Evolutionary conservation across 1,140 invertebrate species (phyloP).

Genomic region (Drosophila orena): DNA sequence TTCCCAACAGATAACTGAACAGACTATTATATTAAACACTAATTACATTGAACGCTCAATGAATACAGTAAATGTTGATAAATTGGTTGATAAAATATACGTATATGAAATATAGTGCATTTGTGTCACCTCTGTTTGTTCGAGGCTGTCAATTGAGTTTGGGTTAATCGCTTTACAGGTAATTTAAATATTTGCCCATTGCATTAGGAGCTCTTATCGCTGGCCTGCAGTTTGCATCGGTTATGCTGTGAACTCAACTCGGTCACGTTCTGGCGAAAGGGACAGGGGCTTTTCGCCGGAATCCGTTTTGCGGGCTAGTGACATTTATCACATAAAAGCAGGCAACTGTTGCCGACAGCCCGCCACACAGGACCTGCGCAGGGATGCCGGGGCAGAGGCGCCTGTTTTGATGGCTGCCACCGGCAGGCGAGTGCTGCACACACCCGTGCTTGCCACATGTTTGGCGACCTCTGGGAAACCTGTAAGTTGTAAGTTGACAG

Average conservation of each 20-base stretch:
- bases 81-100: too few species aligned
- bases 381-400: neutral
- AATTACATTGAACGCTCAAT: too few species aligned
- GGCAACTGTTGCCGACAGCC: constrained; percentile 74
- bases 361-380: constrained; percentile 4
- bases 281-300: neutral
- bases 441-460: constrained; percentile 3
- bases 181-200: constrained; percentile 29
- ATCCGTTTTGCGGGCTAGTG: constrained; percentile 20
- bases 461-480: constrained; percentile 6
- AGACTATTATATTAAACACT: too few species aligned
- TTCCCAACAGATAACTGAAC: too few species aligned
- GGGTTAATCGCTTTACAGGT: constrained; percentile 24
- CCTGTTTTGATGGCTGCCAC: constrained; percentile 58
- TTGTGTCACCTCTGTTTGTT: constrained; percentile 20
- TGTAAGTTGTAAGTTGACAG: constrained; percentile 28
- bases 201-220: constrained; percentile 23
- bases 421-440: constrained; percentile 45
- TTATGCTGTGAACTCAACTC: constrained; percentile 40
- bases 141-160: constrained; percentile 21
- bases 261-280: constrained; percentile 34
- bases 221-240: neutral
- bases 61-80: too few species aligned
- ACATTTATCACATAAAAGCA: constrained; percentile 51
- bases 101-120: constrained; percentile 3